Percentiles rank a stretch among this genome's conserved stretches.
Conservation (phyloP, 2,113 vertebrate genomes). For the Brienomyrus brachyistius region DNA sequence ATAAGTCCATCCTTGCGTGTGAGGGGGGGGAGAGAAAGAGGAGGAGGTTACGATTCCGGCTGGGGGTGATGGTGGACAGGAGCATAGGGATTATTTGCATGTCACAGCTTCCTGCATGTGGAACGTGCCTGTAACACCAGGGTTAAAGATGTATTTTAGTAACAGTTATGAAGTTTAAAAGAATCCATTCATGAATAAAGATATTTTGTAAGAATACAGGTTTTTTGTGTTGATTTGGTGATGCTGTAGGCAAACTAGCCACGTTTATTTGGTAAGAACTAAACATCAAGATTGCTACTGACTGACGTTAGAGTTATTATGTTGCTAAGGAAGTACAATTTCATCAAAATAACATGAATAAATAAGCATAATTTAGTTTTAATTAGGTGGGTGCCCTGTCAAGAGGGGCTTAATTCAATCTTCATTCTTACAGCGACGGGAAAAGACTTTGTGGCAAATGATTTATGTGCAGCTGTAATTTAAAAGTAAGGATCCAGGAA, state of each 20-base stretch:
- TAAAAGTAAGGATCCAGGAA: neutral
- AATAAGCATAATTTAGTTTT: neutral
- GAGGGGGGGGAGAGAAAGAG: neutral
- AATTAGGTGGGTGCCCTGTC: neutral
- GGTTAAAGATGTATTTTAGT: constrained; percentile 64
- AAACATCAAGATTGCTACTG: neutral
- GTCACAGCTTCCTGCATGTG: constrained; percentile 67
- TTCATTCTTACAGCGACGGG: neutral
- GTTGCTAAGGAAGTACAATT: constrained; percentile 6
- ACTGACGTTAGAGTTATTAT: neutral
- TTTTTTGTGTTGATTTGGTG: constrained; percentile 24
- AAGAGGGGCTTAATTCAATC: neutral
- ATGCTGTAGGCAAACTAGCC: neutral
- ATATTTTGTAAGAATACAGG: constrained; percentile 55
- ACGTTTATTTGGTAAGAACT: neutral
- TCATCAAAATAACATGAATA: constrained; percentile 7
- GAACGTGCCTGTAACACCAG: constrained; percentile 55
- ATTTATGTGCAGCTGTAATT: neutral
- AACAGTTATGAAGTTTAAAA: constrained; percentile 52
- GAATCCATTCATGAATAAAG: constrained; percentile 51
- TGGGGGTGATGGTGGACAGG: neutral
- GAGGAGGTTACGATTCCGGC: neutral
- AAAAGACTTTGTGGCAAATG: neutral
- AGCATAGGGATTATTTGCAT: constrained; percentile 55
- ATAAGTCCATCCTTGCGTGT: constrained; percentile 14